Evolutionary conservation across 2,113 vertebrate genomes (phyloP), one percentile per base, ranked within the genome.

Genomic region (Plecturocebus donacophilus): DNA sequence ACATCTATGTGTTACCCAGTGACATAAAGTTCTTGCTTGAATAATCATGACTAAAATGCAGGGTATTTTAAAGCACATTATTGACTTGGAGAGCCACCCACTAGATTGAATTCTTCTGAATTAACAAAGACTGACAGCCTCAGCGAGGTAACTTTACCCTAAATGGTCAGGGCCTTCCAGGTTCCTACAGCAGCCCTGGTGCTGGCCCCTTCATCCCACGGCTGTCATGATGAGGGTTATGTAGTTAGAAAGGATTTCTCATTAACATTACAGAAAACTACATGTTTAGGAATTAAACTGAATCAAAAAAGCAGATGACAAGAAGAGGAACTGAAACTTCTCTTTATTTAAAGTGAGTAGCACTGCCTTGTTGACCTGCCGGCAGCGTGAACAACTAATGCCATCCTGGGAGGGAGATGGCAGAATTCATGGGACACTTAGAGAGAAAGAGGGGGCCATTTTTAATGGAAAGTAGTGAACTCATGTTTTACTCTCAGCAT

Each of bases 21-120:
- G 66, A 98, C 91, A 90, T 10, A 64, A 97, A 95, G 88, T 97
- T 96, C 86, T 97, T 97, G 73, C 95, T 95, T 97, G 79, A 98
- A 98, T 96, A 98, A 98, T 84, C 89, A 86, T 87, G 70, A 97
- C 4, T 95, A 23, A 97, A 95, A 97, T 98, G 88, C 79, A 20
- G 32, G 94, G 49, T 94, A 90, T 92, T 98, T 98, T 92, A 95
- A 98, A 94, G 97, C 85, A 14, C 9, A 4, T 91, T 97, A 66
- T 90, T 97, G 96, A 87, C 56, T 97, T 20, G 2, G 93, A 94
- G 83, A 98, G 49, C 95, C 92, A 93, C 86, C 94, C 87, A 80
- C 76, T 68, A 38, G 66, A 94, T 52, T 88, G 91, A 90, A 84
- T 97, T 96, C 79, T 96, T 97, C 80, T 16, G 27, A 76, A 96